Conservation (phyloP, 2,797 vertebrate genomes). For the Rousettus madagascariensis region DNA sequence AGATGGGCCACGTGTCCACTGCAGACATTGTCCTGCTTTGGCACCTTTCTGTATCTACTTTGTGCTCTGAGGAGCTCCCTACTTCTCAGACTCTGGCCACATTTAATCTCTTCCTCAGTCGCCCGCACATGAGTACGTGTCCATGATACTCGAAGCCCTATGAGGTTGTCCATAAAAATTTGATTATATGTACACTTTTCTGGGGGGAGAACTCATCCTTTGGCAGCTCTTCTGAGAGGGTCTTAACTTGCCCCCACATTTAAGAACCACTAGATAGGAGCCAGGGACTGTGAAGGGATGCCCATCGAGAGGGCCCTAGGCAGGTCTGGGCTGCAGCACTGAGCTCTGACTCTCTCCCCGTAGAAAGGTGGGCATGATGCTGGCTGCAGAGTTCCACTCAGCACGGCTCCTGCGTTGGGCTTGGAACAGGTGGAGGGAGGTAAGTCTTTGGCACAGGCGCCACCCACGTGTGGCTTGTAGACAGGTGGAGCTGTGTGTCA, state of each 20-base stretch:
- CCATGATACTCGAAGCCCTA: not conserved
- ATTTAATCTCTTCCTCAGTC: not conserved
- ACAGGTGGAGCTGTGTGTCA: not conserved
- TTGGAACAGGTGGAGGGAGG: slow-evolving; percentile 91
- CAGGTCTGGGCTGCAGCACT: not conserved
- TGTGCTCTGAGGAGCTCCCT: not conserved
- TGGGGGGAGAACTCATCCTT: not conserved
- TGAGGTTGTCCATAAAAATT: not conserved
- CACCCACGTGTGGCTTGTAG: not conserved
- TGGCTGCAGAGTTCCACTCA: slow-evolving; percentile 82
- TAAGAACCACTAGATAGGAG: not conserved
- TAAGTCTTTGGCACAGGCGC: slow-evolving; percentile 73
- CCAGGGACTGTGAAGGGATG: not conserved
- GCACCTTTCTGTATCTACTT: not conserved
- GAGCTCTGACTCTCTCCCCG: not conserved
- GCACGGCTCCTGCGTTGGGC: slow-evolving; percentile 80
- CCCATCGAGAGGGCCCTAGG: fast-evolving
- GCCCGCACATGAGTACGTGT: not conserved
- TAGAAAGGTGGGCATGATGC: slow-evolving; percentile 84
- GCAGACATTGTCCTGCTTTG: not conserved
- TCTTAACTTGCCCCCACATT: not conserved
- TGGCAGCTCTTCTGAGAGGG: not conserved
- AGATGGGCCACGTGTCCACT: fast-evolving
- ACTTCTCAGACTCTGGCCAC: not conserved
- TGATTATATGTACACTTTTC: not conserved